Percentiles rank a stretch among this genome's conserved stretches.
phyloP scores from a whole-genome alignment of 2,797 vertebrate genomes.

The Morus bassanus region DNA sequence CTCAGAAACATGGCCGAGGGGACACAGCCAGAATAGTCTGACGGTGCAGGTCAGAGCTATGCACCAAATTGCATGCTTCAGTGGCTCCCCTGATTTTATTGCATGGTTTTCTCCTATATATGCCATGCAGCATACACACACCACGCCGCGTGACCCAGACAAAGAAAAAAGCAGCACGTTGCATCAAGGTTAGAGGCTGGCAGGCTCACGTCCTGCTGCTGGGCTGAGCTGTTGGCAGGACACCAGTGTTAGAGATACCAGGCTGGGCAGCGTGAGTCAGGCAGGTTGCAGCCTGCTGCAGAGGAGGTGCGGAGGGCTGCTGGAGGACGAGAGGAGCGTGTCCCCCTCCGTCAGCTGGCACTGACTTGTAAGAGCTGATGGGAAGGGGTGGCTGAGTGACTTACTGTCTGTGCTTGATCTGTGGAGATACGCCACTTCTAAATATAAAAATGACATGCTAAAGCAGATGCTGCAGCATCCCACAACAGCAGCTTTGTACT shows the following conservation, averaged over 20 bases:
- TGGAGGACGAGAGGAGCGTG: not conserved
- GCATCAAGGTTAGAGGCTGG: not conserved
- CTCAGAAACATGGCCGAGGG: not conserved
- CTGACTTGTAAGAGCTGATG: not conserved
- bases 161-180: not conserved
- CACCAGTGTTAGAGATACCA: not conserved
- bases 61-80: not conserved
- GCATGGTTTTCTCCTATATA: not conserved
- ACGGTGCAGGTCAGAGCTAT: not conserved
- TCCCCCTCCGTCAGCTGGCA: not conserved
- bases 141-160: not conserved
- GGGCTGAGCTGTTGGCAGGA: not conserved
- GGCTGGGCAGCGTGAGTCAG: not conserved
- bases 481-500: constrained; percentile 28
- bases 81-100: not conserved
- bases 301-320: not conserved
- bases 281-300: not conserved
- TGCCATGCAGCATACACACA: not conserved
- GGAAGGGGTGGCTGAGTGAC: not conserved
- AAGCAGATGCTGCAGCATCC: constrained; percentile 34
- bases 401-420: not conserved
- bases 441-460: constrained; percentile 18
- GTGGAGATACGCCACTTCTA: constrained; percentile 3
- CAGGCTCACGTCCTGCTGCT: not conserved
- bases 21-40: not conserved